Base-by-base conservation (phyloP, 2,888 invertebrate genomes). In the Agonopterix subpropinquella region DNA sequence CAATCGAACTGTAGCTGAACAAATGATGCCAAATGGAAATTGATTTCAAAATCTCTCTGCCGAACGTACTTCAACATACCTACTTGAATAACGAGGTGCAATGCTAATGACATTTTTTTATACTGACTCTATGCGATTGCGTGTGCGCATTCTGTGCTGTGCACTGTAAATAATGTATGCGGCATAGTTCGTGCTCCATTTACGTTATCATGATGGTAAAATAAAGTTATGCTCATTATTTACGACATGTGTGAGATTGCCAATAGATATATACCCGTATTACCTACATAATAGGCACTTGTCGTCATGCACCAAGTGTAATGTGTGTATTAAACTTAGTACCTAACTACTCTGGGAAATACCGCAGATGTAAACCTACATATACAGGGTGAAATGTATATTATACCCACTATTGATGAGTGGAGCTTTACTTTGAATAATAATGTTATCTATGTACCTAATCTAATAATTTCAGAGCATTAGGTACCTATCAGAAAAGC, bases 171-270 rank as follows among this genome's bases (percentile, higher is more conserved):
- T 78, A 71, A 71, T 77, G 72, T 71, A 78, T 77, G 77, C 75
- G 65, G 75, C 77, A 76, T 75, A 73, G 74, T 80, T 83, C 62
- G 76, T 80, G 86, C 82, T 85, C 85, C 68, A 86, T 82, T 85
- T 82, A 77, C 76, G 73, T 80, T 84, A 85, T 86, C 84, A 77
- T 70, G 67, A 67, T 69, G 70, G 69, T 73, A 73, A 80, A 75
- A 77, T 77, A 76, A 75, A 79, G 69, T 74, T 70, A 73, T 70
- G 64, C 58, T 69, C 55, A 65, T 69, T 73, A 73, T 76, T 74
- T 73, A 67, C 64, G 62, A 65, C 67, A 65, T 67, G 56, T 62
- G 57, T 60, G 64, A 65, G 69, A 73, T 74, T 69, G 62, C 61
- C 57, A 59, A 65, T 65, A 64, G 64, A 69, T 68, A 65, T 39